Conservation (phyloP, 2,888 invertebrate genomes). For the Poecilobothrus nobilitatus region DNA sequence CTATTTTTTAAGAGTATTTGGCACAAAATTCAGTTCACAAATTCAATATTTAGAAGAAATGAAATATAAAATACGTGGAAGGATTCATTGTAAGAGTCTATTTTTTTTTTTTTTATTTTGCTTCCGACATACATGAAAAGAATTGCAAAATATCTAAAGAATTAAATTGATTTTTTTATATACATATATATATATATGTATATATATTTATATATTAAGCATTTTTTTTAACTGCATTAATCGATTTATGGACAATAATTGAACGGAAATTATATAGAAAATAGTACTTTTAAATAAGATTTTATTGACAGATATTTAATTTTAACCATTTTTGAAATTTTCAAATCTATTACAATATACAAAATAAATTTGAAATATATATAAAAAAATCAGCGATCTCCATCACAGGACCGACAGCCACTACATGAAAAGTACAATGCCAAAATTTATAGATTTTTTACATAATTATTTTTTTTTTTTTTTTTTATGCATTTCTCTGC, state of each 20-base stretch:
- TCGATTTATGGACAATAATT: neutral
- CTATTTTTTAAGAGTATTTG: neutral
- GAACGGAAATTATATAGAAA: slow-evolving; percentile 1
- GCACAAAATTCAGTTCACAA: slow-evolving; percentile 1
- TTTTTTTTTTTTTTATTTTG: no score
- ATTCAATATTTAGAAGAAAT: neutral
- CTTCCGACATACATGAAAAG: no score
- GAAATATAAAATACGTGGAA: neutral
- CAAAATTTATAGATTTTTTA: no score
- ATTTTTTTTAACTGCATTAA: neutral
- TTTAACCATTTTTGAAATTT: neutral
- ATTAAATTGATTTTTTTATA: neutral
- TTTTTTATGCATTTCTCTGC: no score
- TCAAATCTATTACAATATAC: neutral
- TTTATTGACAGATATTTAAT: neutral
- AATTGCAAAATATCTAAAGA: neutral
- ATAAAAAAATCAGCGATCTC: no score
- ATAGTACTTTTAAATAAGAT: neutral
- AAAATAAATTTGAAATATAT: no score
- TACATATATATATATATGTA: neutral
- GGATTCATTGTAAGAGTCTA: neutral
- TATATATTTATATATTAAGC: neutral
- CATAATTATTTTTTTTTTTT: no score
- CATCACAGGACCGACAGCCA: no score
- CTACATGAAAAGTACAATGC: no score